These are phyloP conservation scores for Florisuga fusca DNA, from an alignment of 2,797 vertebrate species.

Conservation along the genomic window DNA sequence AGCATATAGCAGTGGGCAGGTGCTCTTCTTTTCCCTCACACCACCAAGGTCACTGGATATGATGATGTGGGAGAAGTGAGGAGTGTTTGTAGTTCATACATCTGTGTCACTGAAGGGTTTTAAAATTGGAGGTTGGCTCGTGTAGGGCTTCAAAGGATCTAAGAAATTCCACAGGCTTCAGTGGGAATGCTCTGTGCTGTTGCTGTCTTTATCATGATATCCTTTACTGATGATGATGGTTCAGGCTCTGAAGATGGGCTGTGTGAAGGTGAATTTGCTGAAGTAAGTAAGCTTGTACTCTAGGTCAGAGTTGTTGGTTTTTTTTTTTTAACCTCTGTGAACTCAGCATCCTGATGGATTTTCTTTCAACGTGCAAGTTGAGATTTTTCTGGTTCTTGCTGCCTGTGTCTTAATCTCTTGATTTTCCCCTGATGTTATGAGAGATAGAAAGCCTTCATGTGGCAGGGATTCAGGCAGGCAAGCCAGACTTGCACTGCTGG, in stretches of 20 bases:
- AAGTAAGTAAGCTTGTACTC: not conserved
- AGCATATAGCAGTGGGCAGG: not conserved
- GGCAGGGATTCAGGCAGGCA: not conserved
- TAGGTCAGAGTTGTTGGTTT: not conserved
- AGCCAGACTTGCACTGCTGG: not conserved
- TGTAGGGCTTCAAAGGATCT: not conserved
- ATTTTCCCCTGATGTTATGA: not conserved
- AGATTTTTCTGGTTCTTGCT: not conserved
- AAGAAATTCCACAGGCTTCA: not conserved
- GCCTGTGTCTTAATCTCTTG: not conserved
- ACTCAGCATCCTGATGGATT: not conserved
- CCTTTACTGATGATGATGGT: not conserved
- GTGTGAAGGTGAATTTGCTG: not conserved
- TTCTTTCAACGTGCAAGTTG: not conserved
- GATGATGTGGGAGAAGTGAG: not conserved
- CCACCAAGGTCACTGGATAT: not conserved
- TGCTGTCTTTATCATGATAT: not conserved
- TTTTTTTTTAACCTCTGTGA: not conserved
- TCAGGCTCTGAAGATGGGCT: not conserved
- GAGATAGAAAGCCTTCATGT: not conserved
- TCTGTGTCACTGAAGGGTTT: not conserved
- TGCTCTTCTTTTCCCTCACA: not conserved
- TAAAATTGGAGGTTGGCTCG: not conserved
- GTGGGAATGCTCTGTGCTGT: not conserved
- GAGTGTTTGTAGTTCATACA: not conserved